These are phyloP conservation scores for Philypnodon macrostomus DNA, from an alignment of 2,797 vertebrate species.

Conservation along the genomic window DNA sequence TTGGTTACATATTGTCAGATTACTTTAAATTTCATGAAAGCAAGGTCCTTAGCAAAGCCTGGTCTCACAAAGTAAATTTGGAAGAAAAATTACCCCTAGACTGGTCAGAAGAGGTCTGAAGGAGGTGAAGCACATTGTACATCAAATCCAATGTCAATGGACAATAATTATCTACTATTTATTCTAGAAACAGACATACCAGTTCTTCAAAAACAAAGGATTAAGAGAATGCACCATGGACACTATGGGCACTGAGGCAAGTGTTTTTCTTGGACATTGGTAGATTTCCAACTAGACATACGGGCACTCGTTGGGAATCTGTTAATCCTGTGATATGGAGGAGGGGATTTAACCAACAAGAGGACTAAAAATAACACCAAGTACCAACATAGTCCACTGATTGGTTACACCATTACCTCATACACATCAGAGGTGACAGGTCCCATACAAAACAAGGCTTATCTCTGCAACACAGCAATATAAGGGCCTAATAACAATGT, in stretches of 20 bases:
- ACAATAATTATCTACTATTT: too few relatives aligned
- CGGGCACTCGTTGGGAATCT: conserved; percentile 41
- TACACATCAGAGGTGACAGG: conserved; percentile 50
- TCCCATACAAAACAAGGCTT: conserved; percentile 37
- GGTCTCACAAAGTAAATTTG: too few relatives aligned
- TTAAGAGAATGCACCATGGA: conserved; percentile 25
- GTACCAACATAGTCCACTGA: conserved; percentile 44
- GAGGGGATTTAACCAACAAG: conserved; percentile 52
- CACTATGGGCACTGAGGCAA: conserved; percentile 19
- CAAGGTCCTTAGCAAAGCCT: too few relatives aligned
- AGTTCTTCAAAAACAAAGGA: conserved; percentile 14
- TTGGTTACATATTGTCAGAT: too few relatives aligned
- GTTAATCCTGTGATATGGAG: conserved; percentile 64
- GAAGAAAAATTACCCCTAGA: too few relatives aligned
- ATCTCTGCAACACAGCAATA: conserved; percentile 33
- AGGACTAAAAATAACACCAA: conserved; percentile 60
- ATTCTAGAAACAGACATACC: too few relatives aligned
- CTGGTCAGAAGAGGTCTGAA: too few relatives aligned
- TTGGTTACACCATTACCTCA: conserved; percentile 26
- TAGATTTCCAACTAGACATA: conserved; percentile 37
- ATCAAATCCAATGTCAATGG: too few relatives aligned
- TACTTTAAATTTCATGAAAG: too few relatives aligned
- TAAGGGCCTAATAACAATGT: conserved; percentile 32
- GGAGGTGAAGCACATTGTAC: too few relatives aligned
- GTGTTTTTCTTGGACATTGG: conserved; percentile 36